Evolutionary conservation across 2,797 vertebrate genomes (phyloP).

Genomic region (Buphagus erythrorhynchus): DNA sequence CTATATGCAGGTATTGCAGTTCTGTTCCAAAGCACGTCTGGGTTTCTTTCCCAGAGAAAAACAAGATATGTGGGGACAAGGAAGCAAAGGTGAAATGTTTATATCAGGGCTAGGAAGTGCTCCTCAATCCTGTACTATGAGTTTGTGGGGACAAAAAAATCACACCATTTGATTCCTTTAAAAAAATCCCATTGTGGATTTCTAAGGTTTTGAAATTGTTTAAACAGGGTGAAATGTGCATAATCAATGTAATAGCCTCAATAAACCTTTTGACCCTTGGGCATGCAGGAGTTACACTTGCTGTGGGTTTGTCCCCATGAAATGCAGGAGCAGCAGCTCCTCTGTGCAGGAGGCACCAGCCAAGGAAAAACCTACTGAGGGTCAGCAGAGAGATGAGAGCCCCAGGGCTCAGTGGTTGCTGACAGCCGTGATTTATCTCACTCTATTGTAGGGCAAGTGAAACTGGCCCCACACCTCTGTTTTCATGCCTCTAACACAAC

Average conservation of each 20-base stretch:
- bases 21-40: background rate
- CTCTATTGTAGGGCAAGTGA: background rate
- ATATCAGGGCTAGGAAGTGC: background rate
- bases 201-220: background rate
- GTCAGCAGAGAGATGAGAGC: background rate
- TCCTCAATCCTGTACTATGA: background rate
- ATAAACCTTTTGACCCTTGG: background rate
- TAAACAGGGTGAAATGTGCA: background rate
- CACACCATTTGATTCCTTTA: accelerated
- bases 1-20: background rate
- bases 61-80: background rate
- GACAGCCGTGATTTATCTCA: background rate
- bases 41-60: background rate
- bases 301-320: background rate
- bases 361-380: background rate
- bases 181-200: background rate
- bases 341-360: background rate
- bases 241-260: background rate
- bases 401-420: background rate
- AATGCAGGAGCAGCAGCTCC: background rate
- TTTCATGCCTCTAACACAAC: background rate
- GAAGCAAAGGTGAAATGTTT: background rate
- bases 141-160: background rate
- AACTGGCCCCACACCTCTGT: background rate
- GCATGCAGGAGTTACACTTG: accelerated